Conservation (phyloP, 2,797 vertebrate species). For the Echeneis naucrates region DNA sequence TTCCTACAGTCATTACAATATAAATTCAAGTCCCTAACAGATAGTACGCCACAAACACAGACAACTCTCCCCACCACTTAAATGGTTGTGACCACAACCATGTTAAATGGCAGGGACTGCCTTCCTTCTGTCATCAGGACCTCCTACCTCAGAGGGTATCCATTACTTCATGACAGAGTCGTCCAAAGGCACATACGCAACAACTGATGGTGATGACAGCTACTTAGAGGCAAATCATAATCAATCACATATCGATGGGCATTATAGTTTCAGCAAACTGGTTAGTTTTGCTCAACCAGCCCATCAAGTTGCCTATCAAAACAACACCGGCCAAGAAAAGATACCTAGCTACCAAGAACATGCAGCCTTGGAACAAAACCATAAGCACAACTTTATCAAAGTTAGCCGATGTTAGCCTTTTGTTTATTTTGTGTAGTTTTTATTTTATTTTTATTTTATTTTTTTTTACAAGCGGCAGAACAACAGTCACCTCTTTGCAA, state of each 20-base stretch:
- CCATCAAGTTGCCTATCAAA: conserved; percentile 22
- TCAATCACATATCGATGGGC: not conserved
- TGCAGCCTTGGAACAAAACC: not conserved
- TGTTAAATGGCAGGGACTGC: conserved; percentile 7
- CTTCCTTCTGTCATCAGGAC: not conserved
- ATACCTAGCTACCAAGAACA: not conserved
- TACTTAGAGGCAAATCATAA: not conserved
- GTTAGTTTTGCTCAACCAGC: not conserved
- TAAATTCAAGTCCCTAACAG: not conserved
- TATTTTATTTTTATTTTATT: no score
- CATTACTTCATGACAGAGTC: not conserved
- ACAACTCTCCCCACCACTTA: not conserved
- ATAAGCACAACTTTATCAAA: not conserved
- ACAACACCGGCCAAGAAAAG: conserved; percentile 7
- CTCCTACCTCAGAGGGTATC: conserved; percentile 5
- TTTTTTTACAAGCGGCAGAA: conserved; percentile 1
- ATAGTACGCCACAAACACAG: not conserved
- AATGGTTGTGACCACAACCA: not conserved
- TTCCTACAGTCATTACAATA: not conserved
- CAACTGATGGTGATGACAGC: not conserved
- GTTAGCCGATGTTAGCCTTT: not conserved
- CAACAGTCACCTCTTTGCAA: not conserved
- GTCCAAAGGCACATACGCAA: not conserved
- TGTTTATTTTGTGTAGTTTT: no score
- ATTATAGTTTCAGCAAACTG: not conserved